phyloP scores from a whole-genome alignment of 1,140 invertebrate genomes.

The Oncopeltus fasciatus region DNA sequence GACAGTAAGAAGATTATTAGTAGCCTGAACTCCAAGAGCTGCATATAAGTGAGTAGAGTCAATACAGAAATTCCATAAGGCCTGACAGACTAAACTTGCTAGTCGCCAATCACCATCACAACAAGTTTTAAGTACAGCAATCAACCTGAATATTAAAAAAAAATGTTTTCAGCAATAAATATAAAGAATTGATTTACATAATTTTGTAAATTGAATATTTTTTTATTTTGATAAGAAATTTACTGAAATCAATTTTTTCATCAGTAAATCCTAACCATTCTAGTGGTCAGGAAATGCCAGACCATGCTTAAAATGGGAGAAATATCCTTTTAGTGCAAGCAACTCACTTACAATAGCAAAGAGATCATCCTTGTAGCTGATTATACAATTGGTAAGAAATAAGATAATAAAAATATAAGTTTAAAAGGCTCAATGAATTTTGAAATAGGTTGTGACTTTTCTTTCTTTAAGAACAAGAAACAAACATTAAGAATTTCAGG shows the following conservation, averaged over 20 bases:
- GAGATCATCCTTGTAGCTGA: too few species aligned
- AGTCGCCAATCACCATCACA: constrained; percentile 44
- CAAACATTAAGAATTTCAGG: too few species aligned
- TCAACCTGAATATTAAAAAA: constrained; percentile 31
- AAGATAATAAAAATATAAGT: too few species aligned
- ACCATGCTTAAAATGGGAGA: too few species aligned
- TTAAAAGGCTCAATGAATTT: too few species aligned
- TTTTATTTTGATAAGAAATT: not conserved
- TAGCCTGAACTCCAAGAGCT: constrained; percentile 35
- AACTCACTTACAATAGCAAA: too few species aligned
- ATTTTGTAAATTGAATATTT: not conserved
- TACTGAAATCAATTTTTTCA: not conserved
- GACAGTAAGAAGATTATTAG: constrained; percentile 37
- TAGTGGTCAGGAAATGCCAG: too few species aligned
- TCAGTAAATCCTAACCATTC: not conserved
- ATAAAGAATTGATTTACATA: not conserved
- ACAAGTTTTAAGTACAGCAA: constrained; percentile 37
- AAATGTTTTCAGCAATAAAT: not conserved
- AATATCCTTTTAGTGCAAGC: too few species aligned
- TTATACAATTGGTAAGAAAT: too few species aligned
- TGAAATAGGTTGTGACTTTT: too few species aligned
- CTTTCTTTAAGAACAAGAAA: too few species aligned
- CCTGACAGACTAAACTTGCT: constrained; percentile 45
- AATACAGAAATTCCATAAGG: constrained; percentile 55
- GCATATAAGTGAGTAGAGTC: constrained; percentile 36